Evolutionary conservation across 1,140 invertebrate genomes (phyloP), one percentile per base, ranked within the genome.

Genomic region (Ceratina japonica): DNA sequence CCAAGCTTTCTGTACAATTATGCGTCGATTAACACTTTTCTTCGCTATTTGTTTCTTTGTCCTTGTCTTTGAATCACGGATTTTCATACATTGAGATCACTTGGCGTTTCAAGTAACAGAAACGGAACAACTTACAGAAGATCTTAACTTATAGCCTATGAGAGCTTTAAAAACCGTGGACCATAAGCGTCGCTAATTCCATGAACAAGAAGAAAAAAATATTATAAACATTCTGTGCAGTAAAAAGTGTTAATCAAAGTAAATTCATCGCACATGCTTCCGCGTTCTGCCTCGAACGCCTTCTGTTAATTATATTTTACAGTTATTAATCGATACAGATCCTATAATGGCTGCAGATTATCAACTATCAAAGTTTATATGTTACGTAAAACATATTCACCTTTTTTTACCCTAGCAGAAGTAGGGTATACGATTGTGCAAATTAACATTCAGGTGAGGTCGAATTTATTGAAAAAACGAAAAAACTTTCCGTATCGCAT

Each of bases 241-340:
- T 70, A 18, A 68, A 80, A 78, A 79, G 75, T 82, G 58, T 79
- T 75, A 82, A 82, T 74, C 44, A 74, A 75, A 79, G 68, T 65
- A 81, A 71, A 52, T n/a, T 70, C 56, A 44, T 49, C 49, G 13
- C 54, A 13, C 31, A 52, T 54, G 12, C 24, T 51, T 65, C 7
- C 27, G 16, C 31, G n/a, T 70, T 70, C 37, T 22, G 66, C 68
- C 69, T 22, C 24, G 15, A 56, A 65, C 44, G 63, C 12, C 54
- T 8, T 61, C 54, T 56, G 49, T 70, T 79, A 72, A 54, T 82
- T 79, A 80, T 70, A 80, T 61, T 75, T 80, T 71, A 82, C 63
- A 51, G 75, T 80, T 82, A 80, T 71, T 80, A 82, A 16, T 72
- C 71, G 56, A 69, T 79, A 78, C 52, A 75, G 63, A 59, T 75